Base-by-base conservation (phyloP, 2,888 invertebrate genomes). In the Drosophila anomelani region DNA sequence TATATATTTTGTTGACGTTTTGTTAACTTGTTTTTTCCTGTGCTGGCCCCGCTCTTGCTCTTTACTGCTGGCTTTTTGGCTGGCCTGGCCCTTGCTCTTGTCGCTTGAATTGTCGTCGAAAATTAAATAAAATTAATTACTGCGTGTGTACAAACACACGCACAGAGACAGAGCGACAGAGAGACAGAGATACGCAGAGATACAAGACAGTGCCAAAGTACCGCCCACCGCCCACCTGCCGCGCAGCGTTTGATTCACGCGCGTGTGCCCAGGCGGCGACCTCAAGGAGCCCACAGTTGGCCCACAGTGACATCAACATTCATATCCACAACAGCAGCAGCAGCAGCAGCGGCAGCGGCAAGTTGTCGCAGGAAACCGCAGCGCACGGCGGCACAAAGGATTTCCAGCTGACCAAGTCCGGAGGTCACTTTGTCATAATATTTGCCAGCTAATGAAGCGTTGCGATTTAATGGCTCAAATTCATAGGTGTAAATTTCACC, bases 11-110 rank as follows among this genome's bases (percentile, higher is more conserved):
- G 87, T 83, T 84, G 83, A 80, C 78, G 81, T 84, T 83, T 72
- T 84, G 89, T 83, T 86, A 88, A 88, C 89, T 84, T 84, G 83
- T 88, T 84, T 88, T 84, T 84, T 88, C 85, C 89, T 80, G 87
- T 20, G 20, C 20, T 20, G 20, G 20, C 20, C 20, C 20, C 20
- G 20, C 20, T 20, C 20, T 20, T 20, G 20, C 20, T 20, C 20
- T 20, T 20, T 20, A 1, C 20, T 78, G 68, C 44, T 26, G 53
- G 29, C 39, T 51, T 49, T 53, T 46, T 49, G 72, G 41, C 49
- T 56, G 49, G 5, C 8, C 20, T 5, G 32, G 72, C 34, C 69
- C 61, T 68, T 75, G 66, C 74, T 76, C 70, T 78, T 85, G 79
- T 88, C 76, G 75, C 70, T 79, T 80, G 86, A 81, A 86, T 85